phyloP scores from a whole-genome alignment of 1,140 invertebrate genomes.

The Drosophila albomicans region DNA sequence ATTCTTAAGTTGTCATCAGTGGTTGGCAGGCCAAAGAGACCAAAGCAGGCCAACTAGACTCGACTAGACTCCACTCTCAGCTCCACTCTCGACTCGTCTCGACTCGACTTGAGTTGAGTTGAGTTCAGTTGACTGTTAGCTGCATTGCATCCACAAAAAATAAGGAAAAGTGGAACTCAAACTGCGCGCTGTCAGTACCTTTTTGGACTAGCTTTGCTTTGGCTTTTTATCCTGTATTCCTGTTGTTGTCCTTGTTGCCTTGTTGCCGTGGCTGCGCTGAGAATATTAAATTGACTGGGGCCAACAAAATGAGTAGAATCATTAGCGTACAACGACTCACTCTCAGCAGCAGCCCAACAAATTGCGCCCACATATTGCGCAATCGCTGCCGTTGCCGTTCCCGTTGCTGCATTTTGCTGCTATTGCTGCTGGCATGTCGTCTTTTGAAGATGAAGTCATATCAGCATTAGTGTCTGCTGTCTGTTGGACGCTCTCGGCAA shows the following conservation, averaged over 20 bases:
- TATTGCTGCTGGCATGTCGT: constrained; percentile 57
- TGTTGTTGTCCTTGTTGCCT: constrained; percentile 19
- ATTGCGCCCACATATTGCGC: constrained; percentile 62
- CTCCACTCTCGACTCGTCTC: not conserved
- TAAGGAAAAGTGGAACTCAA: constrained; percentile 53
- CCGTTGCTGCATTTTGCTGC: not conserved
- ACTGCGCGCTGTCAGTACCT: constrained; percentile 36
- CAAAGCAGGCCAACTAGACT: constrained; percentile 20
- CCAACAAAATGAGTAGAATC: constrained; percentile 79
- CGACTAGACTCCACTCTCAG: not conserved
- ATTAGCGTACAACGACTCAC: constrained; percentile 65
- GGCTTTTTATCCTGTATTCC: constrained; percentile 68
- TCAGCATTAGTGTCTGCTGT: constrained; percentile 77
- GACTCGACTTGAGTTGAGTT: constrained; percentile 17
- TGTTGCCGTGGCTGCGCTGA: constrained; percentile 39
- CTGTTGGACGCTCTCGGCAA: constrained; percentile 36
- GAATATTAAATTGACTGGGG: constrained; percentile 81
- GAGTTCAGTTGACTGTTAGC: constrained; percentile 30
- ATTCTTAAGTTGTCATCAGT: constrained; percentile 83
- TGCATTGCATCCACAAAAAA: constrained; percentile 44
- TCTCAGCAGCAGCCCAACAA: constrained; percentile 16
- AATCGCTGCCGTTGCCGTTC: constrained; percentile 49
- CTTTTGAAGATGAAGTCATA: constrained; percentile 77
- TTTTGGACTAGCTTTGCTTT: constrained; percentile 9
- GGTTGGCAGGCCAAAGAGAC: constrained; percentile 57